Evolutionary conservation across 2,797 vertebrate genomes (phyloP).

Genomic region (Neomorphus geoffroyi): DNA sequence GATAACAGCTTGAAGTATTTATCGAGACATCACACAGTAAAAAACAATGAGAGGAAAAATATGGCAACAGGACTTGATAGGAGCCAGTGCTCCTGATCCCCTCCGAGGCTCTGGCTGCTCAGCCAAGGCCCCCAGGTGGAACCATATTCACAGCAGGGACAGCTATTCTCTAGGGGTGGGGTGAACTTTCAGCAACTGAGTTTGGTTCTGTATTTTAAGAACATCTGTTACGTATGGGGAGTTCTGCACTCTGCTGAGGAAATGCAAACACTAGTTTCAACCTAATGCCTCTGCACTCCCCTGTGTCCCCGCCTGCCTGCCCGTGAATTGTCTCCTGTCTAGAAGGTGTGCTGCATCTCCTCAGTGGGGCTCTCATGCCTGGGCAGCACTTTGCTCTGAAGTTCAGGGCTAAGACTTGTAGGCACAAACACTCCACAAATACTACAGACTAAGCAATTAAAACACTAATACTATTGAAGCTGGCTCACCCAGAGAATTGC

Average conservation of each 20-base stretch:
- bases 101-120: not conserved
- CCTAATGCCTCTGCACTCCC: not conserved
- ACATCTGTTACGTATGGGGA: not conserved
- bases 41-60: not conserved
- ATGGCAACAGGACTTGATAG: not conserved
- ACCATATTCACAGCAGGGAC: not conserved
- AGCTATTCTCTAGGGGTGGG: not conserved
- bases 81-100: not conserved
- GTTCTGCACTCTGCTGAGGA: constrained; percentile 6
- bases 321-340: rapidly evolving
- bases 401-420: not conserved
- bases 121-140: not conserved
- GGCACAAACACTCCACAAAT: not conserved
- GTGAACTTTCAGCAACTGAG: not conserved
- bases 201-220: constrained; percentile 32
- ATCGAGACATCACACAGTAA: not conserved
- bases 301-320: not conserved
- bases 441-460: not conserved
- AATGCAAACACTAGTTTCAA: constrained; percentile 37
- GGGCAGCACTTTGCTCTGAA: not conserved
- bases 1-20: not conserved
- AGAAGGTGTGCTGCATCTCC: not conserved
- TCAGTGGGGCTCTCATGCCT: too few relatives aligned
- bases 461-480: not conserved
- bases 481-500: not conserved